Evolutionary conservation across 2,113 vertebrate genomes (phyloP).

Genomic region (Meriones unguiculatus): DNA sequence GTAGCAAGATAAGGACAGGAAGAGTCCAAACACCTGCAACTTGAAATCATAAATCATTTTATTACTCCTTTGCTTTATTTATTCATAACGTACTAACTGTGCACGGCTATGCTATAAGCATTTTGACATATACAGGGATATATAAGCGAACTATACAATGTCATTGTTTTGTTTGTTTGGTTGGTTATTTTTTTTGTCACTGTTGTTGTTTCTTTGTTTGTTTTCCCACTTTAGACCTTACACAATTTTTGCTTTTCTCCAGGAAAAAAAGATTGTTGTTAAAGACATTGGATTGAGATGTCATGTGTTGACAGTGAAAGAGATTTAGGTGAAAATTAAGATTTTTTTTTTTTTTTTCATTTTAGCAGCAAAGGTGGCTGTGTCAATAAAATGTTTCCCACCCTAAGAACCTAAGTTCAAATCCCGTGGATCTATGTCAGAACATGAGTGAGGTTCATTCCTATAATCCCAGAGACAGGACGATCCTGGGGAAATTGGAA

Average conservation of each 20-base stretch:
- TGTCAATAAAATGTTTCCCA: background rate
- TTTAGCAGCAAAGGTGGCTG: no score
- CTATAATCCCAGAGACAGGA: background rate
- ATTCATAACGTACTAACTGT: background rate
- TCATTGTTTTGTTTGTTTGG: background rate
- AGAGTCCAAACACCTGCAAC: slow-evolving; percentile 6
- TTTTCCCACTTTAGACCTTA: background rate
- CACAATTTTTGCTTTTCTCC: background rate
- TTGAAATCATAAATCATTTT: background rate
- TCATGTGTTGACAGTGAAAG: background rate
- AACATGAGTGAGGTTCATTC: background rate
- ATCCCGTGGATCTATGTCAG: background rate
- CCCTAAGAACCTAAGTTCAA: background rate
- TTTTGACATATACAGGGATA: background rate
- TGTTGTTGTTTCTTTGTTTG: no score
- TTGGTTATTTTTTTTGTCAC: no score
- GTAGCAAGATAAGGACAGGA: background rate
- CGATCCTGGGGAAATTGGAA: background rate
- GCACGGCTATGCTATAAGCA: background rate
- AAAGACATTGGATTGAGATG: slow-evolving; percentile 8
- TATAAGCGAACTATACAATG: background rate
- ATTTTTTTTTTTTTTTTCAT: background rate
- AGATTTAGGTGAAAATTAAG: slow-evolving; percentile 35
- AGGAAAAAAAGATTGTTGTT: background rate
- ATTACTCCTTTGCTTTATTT: background rate